Evolutionary conservation across 2,888 invertebrate genomes (phyloP), one percentile per base, ranked within the genome.

Genomic region (Muschampia staudingeri): DNA sequence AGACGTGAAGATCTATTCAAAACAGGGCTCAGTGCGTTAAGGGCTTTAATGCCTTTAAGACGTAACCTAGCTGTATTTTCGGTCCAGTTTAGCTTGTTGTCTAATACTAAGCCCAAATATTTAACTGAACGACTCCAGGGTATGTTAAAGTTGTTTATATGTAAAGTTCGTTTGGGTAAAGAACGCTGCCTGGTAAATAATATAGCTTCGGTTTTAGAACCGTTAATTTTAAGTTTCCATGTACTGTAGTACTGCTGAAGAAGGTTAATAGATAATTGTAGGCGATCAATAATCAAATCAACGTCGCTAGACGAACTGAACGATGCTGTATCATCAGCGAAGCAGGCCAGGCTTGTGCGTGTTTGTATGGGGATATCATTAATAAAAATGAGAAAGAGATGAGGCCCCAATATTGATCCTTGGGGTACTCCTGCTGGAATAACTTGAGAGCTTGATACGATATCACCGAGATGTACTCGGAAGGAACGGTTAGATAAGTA

Each of bases 101-200:
- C 65, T 65, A 65, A 5, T 30, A 65, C 16, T 25, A 65, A 9
- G 30, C 65, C 65, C 30, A 65, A 65, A 65, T 30, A 65, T 65
- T 65, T 65, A 65, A 65, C 65, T 11, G 65, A 65, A 14, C 65
- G 65, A 65, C 65, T 65, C 65, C 65, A 65, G 6, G 65, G 65
- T 25, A 65, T 30, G 16, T 30, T 30, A 30, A 65, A 65, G 65
- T 30, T 30, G 3, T 30, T 30, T 11, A 65, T 12, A 11, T 3
- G 8, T 30, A 65, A 30, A 16, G 65, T 65, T 12, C 65, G 65
- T 25, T 30, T 65, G 3, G 65, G 65, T 3, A 30, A 30, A 12
- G 65, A 65, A 30, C 65, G 65, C 30, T 65, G 65, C 11, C 65
- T 65, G 14, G 65, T 65, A 12, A 65, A 65, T 30, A 65, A 11